phyloP scores from a whole-genome alignment of 2,888 invertebrate genomes.

The Encarsia formosa region DNA sequence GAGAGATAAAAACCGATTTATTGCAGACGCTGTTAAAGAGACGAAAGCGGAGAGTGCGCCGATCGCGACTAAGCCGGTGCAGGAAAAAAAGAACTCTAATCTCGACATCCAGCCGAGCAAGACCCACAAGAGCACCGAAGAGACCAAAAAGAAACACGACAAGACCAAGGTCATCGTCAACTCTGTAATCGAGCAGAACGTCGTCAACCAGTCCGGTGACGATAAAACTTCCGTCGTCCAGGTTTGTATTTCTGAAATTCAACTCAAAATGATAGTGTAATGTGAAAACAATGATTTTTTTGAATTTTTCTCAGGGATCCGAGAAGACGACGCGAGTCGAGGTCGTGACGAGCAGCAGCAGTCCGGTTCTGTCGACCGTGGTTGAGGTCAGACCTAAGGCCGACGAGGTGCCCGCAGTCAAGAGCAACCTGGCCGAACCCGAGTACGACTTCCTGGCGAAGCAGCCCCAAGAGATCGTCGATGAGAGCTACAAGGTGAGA shows the following conservation, averaged over 20 bases:
- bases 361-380: slow-evolving; percentile 55
- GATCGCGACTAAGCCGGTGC: slow-evolving; percentile 45
- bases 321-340: slow-evolving; percentile 32
- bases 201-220: slow-evolving; percentile 27
- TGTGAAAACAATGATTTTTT: background rate
- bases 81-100: slow-evolving; percentile 35
- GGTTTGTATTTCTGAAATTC: background rate
- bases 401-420: slow-evolving; percentile 49
- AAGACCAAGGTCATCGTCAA: slow-evolving; percentile 42
- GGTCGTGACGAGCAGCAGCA: slow-evolving; percentile 36
- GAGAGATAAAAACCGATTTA: too few species aligned
- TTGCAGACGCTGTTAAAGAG: slow-evolving; percentile 30
- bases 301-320: background rate
- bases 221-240: background rate
- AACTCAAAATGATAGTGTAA: background rate
- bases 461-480: slow-evolving; percentile 79
- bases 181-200: slow-evolving; percentile 42
- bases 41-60: slow-evolving; percentile 30
- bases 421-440: slow-evolving; percentile 74
- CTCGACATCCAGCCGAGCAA: slow-evolving; percentile 45
- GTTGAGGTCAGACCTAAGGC: slow-evolving; percentile 54
- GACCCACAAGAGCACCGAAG: slow-evolving; percentile 33
- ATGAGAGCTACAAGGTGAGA: slow-evolving; percentile 75
- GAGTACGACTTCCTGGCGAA: slow-evolving; percentile 82
- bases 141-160: slow-evolving; percentile 42